These are phyloP conservation scores for Caranx melampygus DNA, from an alignment of 2,113 vertebrate species.

Conservation along the genomic window DNA sequence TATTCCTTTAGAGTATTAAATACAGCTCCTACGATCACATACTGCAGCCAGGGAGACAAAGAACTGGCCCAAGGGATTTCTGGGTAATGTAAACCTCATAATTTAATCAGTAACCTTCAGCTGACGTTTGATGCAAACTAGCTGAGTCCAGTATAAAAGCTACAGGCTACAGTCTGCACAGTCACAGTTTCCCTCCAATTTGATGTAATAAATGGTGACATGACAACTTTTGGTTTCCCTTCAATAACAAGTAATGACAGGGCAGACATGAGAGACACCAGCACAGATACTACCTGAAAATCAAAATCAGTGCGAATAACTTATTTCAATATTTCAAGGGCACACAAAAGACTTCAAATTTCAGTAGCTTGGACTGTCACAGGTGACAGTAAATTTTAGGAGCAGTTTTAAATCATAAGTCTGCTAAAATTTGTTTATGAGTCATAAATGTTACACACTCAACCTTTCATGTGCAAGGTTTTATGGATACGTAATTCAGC, in stretches of 20 bases:
- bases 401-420: too few relatives aligned
- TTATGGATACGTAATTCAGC: neutral
- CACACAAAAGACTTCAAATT: too few relatives aligned
- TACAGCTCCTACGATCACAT: neutral
- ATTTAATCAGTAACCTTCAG: slow-evolving; percentile 17
- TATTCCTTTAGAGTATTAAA: neutral
- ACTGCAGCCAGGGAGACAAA: neutral
- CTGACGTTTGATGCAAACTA: neutral
- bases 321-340: too few relatives aligned
- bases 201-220: neutral
- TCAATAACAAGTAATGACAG: neutral
- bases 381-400: neutral
- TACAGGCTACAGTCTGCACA: neutral
- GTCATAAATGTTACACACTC: neutral
- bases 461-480: neutral
- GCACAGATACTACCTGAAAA: neutral
- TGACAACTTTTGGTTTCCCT: slow-evolving; percentile 5
- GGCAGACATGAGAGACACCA: neutral
- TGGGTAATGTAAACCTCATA: slow-evolving; percentile 20
- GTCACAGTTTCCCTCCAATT: slow-evolving; percentile 21
- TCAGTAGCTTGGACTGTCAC: too few relatives aligned
- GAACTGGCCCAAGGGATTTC: neutral
- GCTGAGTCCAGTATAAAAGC: slow-evolving; percentile 5
- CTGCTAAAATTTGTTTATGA: too few relatives aligned
- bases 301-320: neutral